These are phyloP conservation scores for Sarcophaga bullata DNA, from an alignment of 1,140 invertebrate species.

Conservation along the genomic window DNA sequence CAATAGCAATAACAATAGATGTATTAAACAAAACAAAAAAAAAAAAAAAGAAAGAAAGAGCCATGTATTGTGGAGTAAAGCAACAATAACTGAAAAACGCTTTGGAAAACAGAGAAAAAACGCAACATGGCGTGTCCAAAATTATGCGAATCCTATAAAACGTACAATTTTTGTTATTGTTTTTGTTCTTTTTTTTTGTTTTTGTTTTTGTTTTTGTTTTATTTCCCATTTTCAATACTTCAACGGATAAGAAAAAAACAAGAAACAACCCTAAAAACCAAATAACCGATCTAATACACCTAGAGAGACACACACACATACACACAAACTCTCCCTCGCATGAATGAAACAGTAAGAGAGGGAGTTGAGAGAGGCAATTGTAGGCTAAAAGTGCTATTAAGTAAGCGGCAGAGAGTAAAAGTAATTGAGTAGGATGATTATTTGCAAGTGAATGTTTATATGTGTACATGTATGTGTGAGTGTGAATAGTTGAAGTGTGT, in stretches of 20 bases:
- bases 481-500: too few relatives aligned
- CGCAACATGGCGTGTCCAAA: constrained; percentile 19
- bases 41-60: too few relatives aligned
- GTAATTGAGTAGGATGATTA: too few relatives aligned
- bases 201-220: too few relatives aligned
- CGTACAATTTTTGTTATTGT: neutral
- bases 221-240: too few relatives aligned
- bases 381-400: too few relatives aligned
- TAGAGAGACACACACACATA: neutral
- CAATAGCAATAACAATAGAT: too few relatives aligned
- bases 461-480: neutral
- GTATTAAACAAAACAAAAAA: too few relatives aligned
- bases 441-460: too few relatives aligned
- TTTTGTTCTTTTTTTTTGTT: neutral
- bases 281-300: too few relatives aligned
- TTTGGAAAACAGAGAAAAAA: neutral
- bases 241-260: neutral
- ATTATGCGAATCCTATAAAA: constrained; percentile 17
- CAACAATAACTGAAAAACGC: neutral
- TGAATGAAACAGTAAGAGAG: neutral
- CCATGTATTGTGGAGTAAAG: too few relatives aligned
- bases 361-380: neutral
- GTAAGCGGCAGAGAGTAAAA: too few relatives aligned
- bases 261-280: neutral
- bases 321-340: neutral